Evolutionary conservation across 2,888 invertebrate species (phyloP).

Genomic region (Cantharis lateralis): DNA sequence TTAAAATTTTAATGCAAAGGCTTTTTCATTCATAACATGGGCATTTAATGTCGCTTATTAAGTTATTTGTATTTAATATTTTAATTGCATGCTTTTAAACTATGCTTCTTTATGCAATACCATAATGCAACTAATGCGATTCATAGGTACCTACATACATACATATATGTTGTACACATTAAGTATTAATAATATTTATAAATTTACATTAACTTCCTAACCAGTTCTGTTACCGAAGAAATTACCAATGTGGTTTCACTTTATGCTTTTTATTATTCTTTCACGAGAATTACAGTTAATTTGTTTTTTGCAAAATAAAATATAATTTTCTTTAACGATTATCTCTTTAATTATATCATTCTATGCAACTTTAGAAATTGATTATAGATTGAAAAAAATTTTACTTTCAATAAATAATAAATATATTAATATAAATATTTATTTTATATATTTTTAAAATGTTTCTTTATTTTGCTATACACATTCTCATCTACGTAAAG

Average conservation of each 20-base stretch:
- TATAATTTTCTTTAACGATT: not conserved
- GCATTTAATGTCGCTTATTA: slow-evolving; percentile 22
- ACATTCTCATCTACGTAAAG: no score
- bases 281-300: not conserved
- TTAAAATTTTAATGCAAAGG: slow-evolving; percentile 29
- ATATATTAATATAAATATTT: not conserved
- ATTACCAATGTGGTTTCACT: not conserved
- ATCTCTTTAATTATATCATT: not conserved
- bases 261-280: not conserved
- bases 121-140: not conserved
- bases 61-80: slow-evolving; percentile 5
- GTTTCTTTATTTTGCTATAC: no score
- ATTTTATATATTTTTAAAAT: no score
- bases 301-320: not conserved
- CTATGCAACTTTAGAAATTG: not conserved
- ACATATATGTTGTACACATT: not conserved
- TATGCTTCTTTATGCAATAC: not conserved
- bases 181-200: not conserved
- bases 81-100: not conserved
- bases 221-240: not conserved
- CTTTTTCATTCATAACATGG: slow-evolving; percentile 31
- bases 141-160: not conserved
- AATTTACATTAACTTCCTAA: not conserved
- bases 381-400: not conserved
- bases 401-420: not conserved